These are phyloP conservation scores for Bedellia somnulentella DNA, from an alignment of 2,888 invertebrate genomes.

Conservation along the genomic window DNA sequence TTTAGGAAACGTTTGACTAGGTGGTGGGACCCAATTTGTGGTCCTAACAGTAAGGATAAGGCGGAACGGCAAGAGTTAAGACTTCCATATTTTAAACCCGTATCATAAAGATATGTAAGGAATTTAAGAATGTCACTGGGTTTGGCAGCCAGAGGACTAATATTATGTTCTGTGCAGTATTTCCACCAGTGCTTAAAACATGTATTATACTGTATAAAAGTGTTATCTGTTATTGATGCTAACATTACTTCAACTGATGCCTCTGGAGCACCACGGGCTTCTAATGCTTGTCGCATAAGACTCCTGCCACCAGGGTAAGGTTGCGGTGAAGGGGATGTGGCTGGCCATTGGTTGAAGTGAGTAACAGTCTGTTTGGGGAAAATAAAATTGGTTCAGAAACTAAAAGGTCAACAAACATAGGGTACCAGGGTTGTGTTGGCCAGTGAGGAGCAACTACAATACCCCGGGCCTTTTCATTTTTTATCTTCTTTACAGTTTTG, in stretches of 20 bases:
- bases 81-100: background rate
- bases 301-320: slow-evolving; percentile 4
- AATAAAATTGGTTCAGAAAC: background rate
- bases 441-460: background rate
- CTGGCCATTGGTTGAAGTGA: background rate
- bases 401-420: background rate
- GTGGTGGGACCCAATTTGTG: background rate
- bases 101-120: slow-evolving; percentile 1
- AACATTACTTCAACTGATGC: background rate
- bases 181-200: slow-evolving; percentile 2
- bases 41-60: background rate
- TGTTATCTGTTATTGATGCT: background rate
- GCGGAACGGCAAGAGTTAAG: background rate
- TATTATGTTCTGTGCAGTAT: background rate
- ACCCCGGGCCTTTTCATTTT: background rate
- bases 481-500: background rate
- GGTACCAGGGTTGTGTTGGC: background rate
- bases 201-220: slow-evolving; percentile 1
- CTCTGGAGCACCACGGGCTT: background rate
- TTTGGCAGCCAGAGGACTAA: background rate
- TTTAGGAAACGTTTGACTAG: background rate
- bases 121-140: background rate
- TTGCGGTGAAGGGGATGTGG: background rate
- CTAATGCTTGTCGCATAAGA: slow-evolving; percentile 1
- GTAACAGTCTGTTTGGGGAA: too few species aligned